These are phyloP conservation scores for Garrulus glandarius DNA, from an alignment of 2,797 vertebrate genomes.

Conservation along the genomic window DNA sequence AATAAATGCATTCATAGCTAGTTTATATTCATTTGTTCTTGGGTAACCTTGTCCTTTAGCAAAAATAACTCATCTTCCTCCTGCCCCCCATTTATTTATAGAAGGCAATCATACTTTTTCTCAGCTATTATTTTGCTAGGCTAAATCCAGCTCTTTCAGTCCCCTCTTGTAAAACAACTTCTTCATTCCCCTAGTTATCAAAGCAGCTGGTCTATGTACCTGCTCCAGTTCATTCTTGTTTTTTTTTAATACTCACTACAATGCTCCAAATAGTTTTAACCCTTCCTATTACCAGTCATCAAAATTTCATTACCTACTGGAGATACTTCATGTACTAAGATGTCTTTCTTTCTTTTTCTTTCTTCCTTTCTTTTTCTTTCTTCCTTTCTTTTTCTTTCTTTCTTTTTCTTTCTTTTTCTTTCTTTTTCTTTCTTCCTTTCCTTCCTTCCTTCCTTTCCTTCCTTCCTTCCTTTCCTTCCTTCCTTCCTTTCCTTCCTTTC, in stretches of 20 bases:
- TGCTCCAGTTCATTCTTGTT: neutral
- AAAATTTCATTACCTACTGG: neutral
- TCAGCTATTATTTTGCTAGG: conserved; percentile 34
- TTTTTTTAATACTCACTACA: neutral
- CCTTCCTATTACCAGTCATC: neutral
- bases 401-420: no score
- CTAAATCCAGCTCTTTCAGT: conserved; percentile 13
- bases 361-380: no score
- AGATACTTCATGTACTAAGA: neutral
- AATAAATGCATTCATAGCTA: conserved; percentile 38
- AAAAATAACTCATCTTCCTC: conserved; percentile 42
- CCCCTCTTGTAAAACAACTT: neutral
- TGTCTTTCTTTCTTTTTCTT: neutral
- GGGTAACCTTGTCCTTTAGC: conserved; percentile 44
- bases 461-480: no score
- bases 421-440: neutral
- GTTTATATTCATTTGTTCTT: conserved; percentile 54
- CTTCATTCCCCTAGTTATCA: neutral
- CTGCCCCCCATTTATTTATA: conserved; percentile 20
- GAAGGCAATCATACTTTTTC: conserved; percentile 38
- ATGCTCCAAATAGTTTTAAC: neutral
- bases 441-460: no score
- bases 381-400: no score
- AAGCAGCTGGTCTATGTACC: neutral
- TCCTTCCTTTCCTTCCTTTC: no score